Conservation (phyloP, 2,113 vertebrate genomes). For the Morone saxatilis region DNA sequence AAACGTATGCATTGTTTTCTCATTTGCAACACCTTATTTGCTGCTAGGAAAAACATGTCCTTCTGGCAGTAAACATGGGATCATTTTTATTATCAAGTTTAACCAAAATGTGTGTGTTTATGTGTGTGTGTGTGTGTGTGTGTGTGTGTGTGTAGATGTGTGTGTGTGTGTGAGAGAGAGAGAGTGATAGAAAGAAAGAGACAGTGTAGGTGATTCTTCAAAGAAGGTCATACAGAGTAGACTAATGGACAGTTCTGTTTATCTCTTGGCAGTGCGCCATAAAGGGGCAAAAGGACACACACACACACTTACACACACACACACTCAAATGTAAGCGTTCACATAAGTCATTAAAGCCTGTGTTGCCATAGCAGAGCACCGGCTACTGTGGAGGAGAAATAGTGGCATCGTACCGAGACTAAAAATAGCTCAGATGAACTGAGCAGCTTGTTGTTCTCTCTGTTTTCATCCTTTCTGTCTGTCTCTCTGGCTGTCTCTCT, state of each 20-base stretch:
- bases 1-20: not conserved
- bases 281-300: slow-evolving; percentile 1
- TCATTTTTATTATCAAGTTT: not conserved
- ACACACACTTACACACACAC: slow-evolving; percentile 17
- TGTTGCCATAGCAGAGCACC: slow-evolving; percentile 68
- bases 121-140: slow-evolving; percentile 12
- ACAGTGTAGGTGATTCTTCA: slow-evolving; percentile 19
- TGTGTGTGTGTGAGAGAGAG: not conserved
- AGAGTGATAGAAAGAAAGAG: not conserved
- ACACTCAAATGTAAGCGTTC: slow-evolving; percentile 26
- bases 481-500: not conserved
- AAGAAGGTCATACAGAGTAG: slow-evolving; percentile 38
- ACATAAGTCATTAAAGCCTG: slow-evolving; percentile 56
- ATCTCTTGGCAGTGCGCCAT: slow-evolving; percentile 39
- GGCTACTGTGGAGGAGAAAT: slow-evolving; percentile 46
- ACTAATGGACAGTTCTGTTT: slow-evolving; percentile 40
- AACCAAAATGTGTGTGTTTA: not conserved
- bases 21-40: not conserved
- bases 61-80: not conserved
- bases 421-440: slow-evolving; percentile 50
- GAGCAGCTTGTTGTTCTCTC: not conserved
- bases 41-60: not conserved
- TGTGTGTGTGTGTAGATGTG: slow-evolving; percentile 1
- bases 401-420: slow-evolving; percentile 13
- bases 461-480: slow-evolving; percentile 4